A percentile compares a stretch with the other conserved stretches of the same genome.
These are phyloP conservation scores for Whitmania pigra DNA, from an alignment of 1,140 invertebrate species.

Conservation along the genomic window DNA sequence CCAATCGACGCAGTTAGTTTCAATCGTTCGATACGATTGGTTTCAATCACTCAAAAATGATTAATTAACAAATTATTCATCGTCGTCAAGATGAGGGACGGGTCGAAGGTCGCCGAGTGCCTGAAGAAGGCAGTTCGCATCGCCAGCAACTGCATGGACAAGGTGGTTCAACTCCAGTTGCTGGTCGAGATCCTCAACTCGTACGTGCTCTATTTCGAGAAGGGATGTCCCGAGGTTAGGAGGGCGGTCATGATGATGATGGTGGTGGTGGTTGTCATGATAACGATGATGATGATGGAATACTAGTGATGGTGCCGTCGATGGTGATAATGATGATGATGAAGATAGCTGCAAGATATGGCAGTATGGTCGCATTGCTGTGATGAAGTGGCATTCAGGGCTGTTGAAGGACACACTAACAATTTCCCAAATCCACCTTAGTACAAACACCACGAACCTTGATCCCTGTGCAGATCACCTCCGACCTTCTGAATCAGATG, in stretches of 20 bases:
- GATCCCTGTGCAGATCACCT: slow-evolving; percentile 47
- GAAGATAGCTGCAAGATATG: not conserved
- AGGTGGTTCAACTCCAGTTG: slow-evolving; percentile 85
- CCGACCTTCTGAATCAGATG: slow-evolving; percentile 67
- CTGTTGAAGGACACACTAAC: not conserved
- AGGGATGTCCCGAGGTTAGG: slow-evolving; percentile 69
- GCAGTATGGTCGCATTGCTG: not conserved
- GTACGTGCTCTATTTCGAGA: slow-evolving; percentile 85
- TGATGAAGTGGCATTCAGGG: not conserved
- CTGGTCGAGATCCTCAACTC: slow-evolving; percentile 87
- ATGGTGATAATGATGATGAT: not conserved
- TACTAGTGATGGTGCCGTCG: not conserved
- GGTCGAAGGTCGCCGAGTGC: slow-evolving; percentile 79
- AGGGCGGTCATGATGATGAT: not conserved
- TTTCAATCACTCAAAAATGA: not conserved
- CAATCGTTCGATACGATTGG: not conserved
- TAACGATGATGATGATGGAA: not conserved
- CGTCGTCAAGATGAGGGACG: slow-evolving; percentile 61
- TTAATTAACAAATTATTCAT: not conserved
- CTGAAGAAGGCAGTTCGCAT: slow-evolving; percentile 87
- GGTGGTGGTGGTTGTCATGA: too few species aligned
- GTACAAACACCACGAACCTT: slow-evolving; percentile 28
- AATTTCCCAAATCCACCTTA: not conserved
- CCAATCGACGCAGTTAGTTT: too few species aligned
- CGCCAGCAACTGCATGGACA: slow-evolving; percentile 92